These are phyloP conservation scores for Thera obeliscata DNA, from an alignment of 2,888 invertebrate genomes.

Conservation along the genomic window DNA sequence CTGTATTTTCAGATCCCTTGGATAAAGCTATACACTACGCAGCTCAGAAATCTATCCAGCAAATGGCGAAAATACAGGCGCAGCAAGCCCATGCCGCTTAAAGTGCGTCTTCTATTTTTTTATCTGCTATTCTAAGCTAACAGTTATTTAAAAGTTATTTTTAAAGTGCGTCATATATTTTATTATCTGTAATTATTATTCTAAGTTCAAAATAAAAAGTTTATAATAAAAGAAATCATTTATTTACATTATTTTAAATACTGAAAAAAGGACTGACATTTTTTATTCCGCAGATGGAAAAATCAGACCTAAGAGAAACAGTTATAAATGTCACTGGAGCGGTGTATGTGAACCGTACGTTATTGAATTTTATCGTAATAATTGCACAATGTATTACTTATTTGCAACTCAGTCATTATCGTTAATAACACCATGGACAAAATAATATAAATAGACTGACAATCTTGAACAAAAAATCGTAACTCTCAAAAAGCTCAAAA, in stretches of 20 bases:
- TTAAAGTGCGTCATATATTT: neutral
- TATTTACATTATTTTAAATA: constrained; percentile 74
- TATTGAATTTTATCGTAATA: neutral
- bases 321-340: constrained; percentile 25
- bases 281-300: too few species aligned
- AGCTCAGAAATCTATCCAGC: constrained; percentile 88
- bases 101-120: constrained; percentile 32
- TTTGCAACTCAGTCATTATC: too few species aligned
- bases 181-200: constrained; percentile 11
- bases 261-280: too few species aligned
- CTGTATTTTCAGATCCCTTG: constrained; percentile 86
- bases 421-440: too few species aligned
- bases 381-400: neutral
- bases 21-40: constrained; percentile 91
- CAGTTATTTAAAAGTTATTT: too few species aligned
- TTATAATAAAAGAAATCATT: constrained; percentile 58
- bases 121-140: too few species aligned
- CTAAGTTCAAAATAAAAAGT: constrained; percentile 43
- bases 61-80: constrained; percentile 70
- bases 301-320: constrained; percentile 27
- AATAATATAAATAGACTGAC: too few species aligned
- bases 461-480: too few species aligned
- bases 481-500: too few species aligned
- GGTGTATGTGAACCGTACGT: constrained; percentile 2
- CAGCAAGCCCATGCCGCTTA: constrained; percentile 65